Percentiles rank a stretch among this genome's conserved stretches.
These are phyloP conservation scores for Brachionus rubens DNA, from an alignment of 1,140 invertebrate genomes.

Conservation along the genomic window DNA sequence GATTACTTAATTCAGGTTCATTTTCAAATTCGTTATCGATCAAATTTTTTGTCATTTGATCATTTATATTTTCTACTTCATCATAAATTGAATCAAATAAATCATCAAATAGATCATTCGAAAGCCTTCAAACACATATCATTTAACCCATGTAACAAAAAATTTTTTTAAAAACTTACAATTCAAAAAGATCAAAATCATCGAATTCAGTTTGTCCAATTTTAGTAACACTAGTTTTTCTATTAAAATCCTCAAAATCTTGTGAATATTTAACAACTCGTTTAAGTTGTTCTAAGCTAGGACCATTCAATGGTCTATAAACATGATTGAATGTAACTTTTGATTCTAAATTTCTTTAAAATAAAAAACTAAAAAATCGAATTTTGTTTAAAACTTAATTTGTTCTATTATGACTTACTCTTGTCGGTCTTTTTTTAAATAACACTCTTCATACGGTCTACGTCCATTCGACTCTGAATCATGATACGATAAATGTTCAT, in stretches of 20 bases:
- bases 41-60: constrained; percentile 3
- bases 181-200: constrained; percentile 32
- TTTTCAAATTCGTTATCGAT: constrained; percentile 13
- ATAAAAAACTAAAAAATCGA: background rate
- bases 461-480: background rate
- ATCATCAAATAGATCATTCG: constrained; percentile 22
- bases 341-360: background rate
- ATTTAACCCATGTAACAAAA: background rate
- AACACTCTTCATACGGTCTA: constrained; percentile 12
- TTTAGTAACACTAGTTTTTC: constrained; percentile 14
- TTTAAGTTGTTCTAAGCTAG: constrained; percentile 19
- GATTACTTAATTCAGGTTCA: background rate
- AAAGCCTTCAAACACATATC: constrained; percentile 7
- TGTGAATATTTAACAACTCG: constrained; percentile 32
- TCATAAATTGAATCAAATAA: constrained; percentile 6
- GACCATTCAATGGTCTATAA: constrained; percentile 1
- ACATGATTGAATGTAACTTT: constrained; percentile 14
- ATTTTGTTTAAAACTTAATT: background rate
- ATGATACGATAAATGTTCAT: constrained; percentile 13
- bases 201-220: background rate
- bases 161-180: background rate
- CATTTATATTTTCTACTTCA: constrained; percentile 20
- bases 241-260: constrained; percentile 5
- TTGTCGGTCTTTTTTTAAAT: background rate
- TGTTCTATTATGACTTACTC: background rate